Evolutionary conservation across 2,888 invertebrate species (phyloP).

Genomic region (Disparrhopalites patrizii): DNA sequence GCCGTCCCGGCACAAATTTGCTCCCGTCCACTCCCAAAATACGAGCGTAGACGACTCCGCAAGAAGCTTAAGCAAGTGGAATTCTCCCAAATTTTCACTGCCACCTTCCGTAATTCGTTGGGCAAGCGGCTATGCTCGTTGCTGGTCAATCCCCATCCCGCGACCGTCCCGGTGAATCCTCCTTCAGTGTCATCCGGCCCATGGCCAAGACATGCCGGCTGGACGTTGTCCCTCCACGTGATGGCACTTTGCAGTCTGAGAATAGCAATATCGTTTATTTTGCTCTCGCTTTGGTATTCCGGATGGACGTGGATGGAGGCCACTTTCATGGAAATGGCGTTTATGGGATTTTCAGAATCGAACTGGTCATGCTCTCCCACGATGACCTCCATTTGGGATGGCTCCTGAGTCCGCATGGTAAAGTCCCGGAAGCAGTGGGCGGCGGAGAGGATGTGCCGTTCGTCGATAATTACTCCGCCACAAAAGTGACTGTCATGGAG

Average conservation of each 20-base stretch:
- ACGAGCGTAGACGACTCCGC: not conserved
- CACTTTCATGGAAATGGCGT: not conserved
- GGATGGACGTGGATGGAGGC: not conserved
- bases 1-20: slow-evolving; percentile 8
- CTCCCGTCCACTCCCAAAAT: not conserved
- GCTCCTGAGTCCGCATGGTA: not conserved
- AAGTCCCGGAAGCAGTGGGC: slow-evolving; percentile 10
- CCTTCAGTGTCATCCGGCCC: not conserved
- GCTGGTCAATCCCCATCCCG: slow-evolving; percentile 11
- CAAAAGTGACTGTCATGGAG: slow-evolving; percentile 10
- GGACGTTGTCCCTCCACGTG: slow-evolving; percentile 4
- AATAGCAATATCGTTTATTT: slow-evolving; percentile 17
- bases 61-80: not conserved
- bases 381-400: not conserved
- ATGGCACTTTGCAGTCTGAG: slow-evolving; percentile 1
- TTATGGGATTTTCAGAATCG: not conserved
- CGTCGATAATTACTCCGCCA: slow-evolving; percentile 6
- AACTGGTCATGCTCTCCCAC: not conserved
- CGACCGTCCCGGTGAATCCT: not conserved
- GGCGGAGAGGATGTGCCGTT: not conserved
- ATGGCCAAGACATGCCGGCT: not conserved
- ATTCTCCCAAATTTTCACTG: not conserved
- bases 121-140: not conserved
- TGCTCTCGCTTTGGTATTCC: not conserved
- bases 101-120: slow-evolving; percentile 4